Evolutionary conservation across 35 echinoderm and acorn worm genomes (phyloP).

Genomic region (Holothuria glaberrima): DNA sequence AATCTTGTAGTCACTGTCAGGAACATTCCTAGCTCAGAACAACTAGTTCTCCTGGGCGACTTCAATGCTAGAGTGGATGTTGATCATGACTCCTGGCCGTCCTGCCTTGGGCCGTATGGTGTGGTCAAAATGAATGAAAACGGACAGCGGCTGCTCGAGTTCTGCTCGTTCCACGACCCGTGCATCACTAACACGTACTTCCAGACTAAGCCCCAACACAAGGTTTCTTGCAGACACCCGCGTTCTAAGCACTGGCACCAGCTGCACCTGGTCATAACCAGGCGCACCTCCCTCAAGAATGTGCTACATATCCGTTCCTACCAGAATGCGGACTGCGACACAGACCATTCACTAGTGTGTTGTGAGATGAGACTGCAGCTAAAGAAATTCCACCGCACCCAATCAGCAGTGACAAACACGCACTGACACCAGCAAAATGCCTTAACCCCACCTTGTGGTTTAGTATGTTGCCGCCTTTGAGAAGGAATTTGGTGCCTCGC

Average conservation of each 20-base stretch:
- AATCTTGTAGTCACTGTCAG: background rate
- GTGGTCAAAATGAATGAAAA: conserved; percentile 47
- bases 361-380: conserved; percentile 45
- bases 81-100: conserved; percentile 12
- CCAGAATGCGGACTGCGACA: conserved; percentile 62
- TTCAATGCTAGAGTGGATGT: conserved; percentile 59
- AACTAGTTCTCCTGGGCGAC: conserved; percentile 14
- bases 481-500: background rate
- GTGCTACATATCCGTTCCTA: conserved; percentile 46
- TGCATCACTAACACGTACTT: conserved; percentile 55
- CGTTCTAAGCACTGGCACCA: conserved; percentile 55
- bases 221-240: conserved; percentile 54
- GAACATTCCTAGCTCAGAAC: background rate
- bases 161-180: conserved; percentile 23
- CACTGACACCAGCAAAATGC: background rate
- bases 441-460: background rate
- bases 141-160: conserved; percentile 57
- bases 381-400: conserved; percentile 38
- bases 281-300: background rate
- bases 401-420: background rate
- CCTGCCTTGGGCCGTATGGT: conserved; percentile 2
- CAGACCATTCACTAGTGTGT: conserved; percentile 60
- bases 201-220: conserved; percentile 1
- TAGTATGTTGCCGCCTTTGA: conserved; percentile 16
- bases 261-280: conserved; percentile 44